Conservation (phyloP, 2,888 invertebrate species). For the Archaeoteleia sp. region DNA sequence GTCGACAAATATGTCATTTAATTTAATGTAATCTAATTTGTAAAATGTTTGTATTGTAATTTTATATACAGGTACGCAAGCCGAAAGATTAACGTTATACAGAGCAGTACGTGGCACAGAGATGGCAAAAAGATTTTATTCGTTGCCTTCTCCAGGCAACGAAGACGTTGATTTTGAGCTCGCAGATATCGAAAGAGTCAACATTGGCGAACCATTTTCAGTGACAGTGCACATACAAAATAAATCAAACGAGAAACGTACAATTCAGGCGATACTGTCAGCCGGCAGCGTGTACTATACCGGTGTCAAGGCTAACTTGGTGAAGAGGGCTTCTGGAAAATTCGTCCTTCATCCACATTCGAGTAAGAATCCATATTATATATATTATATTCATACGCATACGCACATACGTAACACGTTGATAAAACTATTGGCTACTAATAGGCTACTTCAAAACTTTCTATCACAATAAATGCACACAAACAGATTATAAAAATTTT, state of each 20-base stretch:
- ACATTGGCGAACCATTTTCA: constrained; percentile 82
- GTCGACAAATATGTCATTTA: neutral
- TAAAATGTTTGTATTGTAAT: constrained; percentile 7
- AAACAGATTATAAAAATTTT: no score
- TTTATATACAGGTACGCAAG: constrained; percentile 77
- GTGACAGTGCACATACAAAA: constrained; percentile 82
- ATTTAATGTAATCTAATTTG: neutral
- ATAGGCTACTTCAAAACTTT: no score
- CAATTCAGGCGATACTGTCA: constrained; percentile 81
- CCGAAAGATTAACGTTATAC: constrained; percentile 84
- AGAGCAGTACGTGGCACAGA: constrained; percentile 84
- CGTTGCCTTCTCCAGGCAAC: constrained; percentile 77
- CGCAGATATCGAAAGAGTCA: constrained; percentile 81
- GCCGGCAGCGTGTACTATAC: constrained; percentile 86
- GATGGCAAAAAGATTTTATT: constrained; percentile 81
- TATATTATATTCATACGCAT: no score
- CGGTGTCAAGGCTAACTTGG: constrained; percentile 82
- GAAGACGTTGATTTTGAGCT: constrained; percentile 81
- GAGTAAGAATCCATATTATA: constrained; percentile 75
- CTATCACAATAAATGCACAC: no score
- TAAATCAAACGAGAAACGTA: constrained; percentile 77
- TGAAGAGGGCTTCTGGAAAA: constrained; percentile 82
- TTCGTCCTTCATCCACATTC: constrained; percentile 80
- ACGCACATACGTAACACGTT: no score
- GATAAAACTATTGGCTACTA: constrained; percentile 5